Base-by-base conservation (phyloP, 2,888 invertebrate species). In the Drosophila buzzatii region DNA sequence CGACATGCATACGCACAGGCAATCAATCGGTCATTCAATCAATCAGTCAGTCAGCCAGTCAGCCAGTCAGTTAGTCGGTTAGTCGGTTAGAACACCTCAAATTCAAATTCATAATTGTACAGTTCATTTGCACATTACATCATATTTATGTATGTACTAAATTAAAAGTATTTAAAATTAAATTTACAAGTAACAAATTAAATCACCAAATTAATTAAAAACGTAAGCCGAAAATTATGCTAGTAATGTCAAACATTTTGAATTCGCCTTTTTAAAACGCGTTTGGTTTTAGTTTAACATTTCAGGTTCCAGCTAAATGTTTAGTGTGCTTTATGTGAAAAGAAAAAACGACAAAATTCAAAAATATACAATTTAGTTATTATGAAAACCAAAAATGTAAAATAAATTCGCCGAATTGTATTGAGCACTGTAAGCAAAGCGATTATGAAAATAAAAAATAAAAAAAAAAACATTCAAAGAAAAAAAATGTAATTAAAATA, bases 191-290 rank as follows among this genome's bases (percentile, higher is more conserved):
- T 33, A 3, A 47, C 52, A 20, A 60, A 47, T 58, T 58, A 62
- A 18, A 41, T 37, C 18, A 64, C 7, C 44, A 51, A 37, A 31
- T 55, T 41, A 41, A 55, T 18, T 41, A 27, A n/a, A 55, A 55
- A 18, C 8, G 23, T 39, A 41, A 60, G 70, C 60, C 81, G 73
- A 73, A 89, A 73, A 85, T 85, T 85, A 82, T 82, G 86, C 81
- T 75, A 88, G 75, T 61, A 78, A 85, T 90, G 85, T 90, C 85
- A 88, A 88, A 88, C 90, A 89, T 90, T 85, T 88, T 90, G 63
- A 75, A 85, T 90, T 89, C 76, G 90, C 90, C 81, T 86, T 85
- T 85, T 77, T 58, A 72, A 78, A 88, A 73, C 64, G 63, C 70
- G 69, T 82, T 79, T 68, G 42, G 60, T 73, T 82, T 73, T 68